phyloP scores from a whole-genome alignment of 2,888 invertebrate species.

The Physocephala rufipes region DNA sequence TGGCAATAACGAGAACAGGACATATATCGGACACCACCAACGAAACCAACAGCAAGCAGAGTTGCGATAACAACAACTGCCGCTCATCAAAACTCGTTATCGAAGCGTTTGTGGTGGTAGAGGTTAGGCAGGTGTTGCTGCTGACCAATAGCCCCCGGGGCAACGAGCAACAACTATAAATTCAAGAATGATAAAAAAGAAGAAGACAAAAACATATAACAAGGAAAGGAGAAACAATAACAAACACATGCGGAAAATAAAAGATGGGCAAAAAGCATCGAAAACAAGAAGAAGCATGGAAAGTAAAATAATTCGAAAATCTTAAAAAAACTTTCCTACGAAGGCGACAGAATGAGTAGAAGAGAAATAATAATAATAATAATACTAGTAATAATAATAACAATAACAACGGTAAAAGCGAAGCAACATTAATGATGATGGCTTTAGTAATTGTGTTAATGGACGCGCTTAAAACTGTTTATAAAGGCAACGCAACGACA shows the following conservation, averaged over 20 bases:
- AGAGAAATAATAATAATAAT: not conserved
- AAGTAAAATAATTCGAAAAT: too few species aligned
- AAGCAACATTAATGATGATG: slow-evolving; percentile 4
- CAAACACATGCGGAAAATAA: too few species aligned
- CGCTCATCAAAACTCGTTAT: not conserved
- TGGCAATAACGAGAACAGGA: not conserved
- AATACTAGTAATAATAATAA: not conserved
- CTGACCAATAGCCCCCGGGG: not conserved
- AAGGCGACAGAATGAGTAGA: too few species aligned
- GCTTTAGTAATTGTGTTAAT: slow-evolving; percentile 23
- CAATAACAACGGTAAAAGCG: not conserved
- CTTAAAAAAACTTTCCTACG: not conserved
- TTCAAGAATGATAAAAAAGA: not conserved
- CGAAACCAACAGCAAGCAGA: not conserved
- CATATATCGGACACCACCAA: not conserved
- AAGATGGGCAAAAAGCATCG: too few species aligned
- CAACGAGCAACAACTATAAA: slow-evolving; percentile 10
- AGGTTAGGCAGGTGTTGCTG: slow-evolving; percentile 23
- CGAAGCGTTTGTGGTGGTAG: not conserved
- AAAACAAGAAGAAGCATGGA: too few species aligned
- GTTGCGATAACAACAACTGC: slow-evolving; percentile 3
- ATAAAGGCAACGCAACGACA: not conserved
- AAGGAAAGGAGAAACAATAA: too few species aligned
- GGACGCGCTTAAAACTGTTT: slow-evolving; percentile 2
- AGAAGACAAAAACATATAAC: not conserved